Evolutionary conservation across 1,140 invertebrate genomes (phyloP).

Genomic region (Bombus fervidus): DNA sequence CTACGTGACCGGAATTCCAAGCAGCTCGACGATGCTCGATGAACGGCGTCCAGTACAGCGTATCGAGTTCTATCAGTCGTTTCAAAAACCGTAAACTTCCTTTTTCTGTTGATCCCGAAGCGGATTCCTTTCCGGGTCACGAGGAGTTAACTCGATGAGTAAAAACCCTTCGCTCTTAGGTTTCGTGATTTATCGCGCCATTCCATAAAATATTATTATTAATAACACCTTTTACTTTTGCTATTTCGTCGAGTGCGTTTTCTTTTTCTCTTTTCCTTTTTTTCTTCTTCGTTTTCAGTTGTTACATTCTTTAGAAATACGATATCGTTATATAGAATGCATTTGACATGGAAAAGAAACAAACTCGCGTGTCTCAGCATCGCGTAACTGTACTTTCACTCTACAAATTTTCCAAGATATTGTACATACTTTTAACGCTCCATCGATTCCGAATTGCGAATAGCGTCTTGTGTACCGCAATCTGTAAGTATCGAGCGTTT

Average conservation of each 20-base stretch:
- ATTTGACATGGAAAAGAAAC: conserved; percentile 19
- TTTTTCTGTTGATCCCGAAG: conserved; percentile 22
- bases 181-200: too few relatives aligned
- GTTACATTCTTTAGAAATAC: too few relatives aligned
- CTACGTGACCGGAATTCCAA: conserved; percentile 67
- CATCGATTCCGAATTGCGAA: conserved; percentile 56
- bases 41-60: conserved; percentile 19
- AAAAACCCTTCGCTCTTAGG: too few relatives aligned
- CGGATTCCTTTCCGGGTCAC: background rate
- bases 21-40: conserved; percentile 29
- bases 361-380: background rate
- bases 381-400: conserved; percentile 61
- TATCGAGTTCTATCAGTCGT: conserved; percentile 40
- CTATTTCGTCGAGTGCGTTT: too few relatives aligned
- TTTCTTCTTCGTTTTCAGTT: too few relatives aligned
- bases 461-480: conserved; percentile 2
- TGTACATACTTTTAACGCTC: conserved; percentile 63
- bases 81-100: conserved; percentile 40
- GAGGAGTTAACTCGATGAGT: background rate
- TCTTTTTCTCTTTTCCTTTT: too few relatives aligned
- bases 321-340: conserved; percentile 34
- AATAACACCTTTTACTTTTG: too few relatives aligned
- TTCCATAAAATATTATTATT: too few relatives aligned
- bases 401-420: conserved; percentile 45
- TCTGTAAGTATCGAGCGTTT: conserved; percentile 19